Evolutionary conservation across 2,113 vertebrate species (phyloP).

Genomic region (Formicarius rufipectus): DNA sequence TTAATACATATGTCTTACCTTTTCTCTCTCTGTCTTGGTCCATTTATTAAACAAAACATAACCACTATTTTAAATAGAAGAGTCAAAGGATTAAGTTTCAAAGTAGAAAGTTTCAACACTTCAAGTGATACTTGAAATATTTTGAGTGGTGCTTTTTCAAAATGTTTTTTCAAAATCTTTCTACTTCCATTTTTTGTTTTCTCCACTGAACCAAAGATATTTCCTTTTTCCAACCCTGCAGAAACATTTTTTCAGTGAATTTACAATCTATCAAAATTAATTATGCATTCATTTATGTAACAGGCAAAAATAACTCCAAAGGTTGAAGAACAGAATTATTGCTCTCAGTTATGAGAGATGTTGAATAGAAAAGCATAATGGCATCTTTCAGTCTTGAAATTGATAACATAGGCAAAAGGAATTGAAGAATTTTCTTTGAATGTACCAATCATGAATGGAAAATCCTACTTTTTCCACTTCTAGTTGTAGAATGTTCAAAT

Average conservation of each 20-base stretch:
- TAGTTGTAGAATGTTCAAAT: not conserved
- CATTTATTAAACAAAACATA: not conserved
- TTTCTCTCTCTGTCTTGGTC: not conserved
- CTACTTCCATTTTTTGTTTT: not conserved
- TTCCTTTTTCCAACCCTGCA: not conserved
- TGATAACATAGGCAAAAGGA: not conserved
- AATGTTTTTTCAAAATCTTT: not conserved
- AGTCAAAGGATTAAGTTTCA: not conserved
- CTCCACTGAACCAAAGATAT: not conserved
- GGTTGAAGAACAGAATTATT: not conserved
- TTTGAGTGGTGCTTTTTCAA: not conserved
- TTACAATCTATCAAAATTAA: not conserved
- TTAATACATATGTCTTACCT: not conserved
- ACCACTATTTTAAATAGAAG: not conserved
- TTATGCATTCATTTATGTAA: not conserved
- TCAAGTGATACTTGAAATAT: not conserved
- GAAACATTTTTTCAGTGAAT: not conserved
- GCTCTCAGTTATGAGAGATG: not conserved
- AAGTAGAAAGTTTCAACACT: not conserved
- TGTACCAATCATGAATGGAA: not conserved
- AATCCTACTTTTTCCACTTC: not conserved
- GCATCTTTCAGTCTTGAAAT: not conserved
- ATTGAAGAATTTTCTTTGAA: not conserved
- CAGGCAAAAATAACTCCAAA: not conserved
- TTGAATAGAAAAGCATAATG: not conserved